A percentile compares a stretch with the other conserved stretches of the same genome.
These are phyloP conservation scores for Penelope pileata DNA, from an alignment of 2,113 vertebrate genomes.

Conservation along the genomic window DNA sequence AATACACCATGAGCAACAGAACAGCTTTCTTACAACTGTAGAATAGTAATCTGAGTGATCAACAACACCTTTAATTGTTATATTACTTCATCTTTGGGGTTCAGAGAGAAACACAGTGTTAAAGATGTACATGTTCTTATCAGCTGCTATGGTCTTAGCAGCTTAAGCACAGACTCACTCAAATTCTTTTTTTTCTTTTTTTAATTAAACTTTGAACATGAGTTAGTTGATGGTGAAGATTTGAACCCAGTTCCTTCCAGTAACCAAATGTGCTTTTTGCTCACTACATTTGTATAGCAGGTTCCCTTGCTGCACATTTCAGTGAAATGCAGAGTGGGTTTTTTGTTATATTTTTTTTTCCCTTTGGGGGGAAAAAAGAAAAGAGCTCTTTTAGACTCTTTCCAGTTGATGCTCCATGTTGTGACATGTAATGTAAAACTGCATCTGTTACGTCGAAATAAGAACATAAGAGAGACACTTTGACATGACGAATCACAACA, in stretches of 20 bases:
- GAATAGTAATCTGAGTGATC: neutral
- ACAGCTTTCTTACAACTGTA: neutral
- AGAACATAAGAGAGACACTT: neutral
- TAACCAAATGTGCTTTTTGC: neutral
- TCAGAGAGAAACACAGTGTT: neutral
- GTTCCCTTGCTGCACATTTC: neutral
- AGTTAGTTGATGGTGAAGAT: neutral
- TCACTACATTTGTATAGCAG: neutral
- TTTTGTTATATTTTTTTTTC: neutral
- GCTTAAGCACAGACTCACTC: conserved; percentile 3
- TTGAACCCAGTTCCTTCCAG: neutral
- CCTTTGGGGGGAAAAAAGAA: neutral
- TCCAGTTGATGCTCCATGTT: conserved; percentile 48
- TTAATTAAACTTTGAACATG: neutral
- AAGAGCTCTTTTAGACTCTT: neutral
- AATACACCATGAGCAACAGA: neutral
- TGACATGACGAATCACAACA: conserved; percentile 40
- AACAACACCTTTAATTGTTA: neutral
- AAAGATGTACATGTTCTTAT: neutral
- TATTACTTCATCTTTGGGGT: neutral
- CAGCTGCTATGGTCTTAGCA: neutral
- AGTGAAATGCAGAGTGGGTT: neutral
- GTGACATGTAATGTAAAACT: conserved; percentile 45
- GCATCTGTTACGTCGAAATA: conserved; percentile 39
- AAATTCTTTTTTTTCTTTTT: neutral